These are phyloP conservation scores for Vireo griseus DNA, from an alignment of 2,797 vertebrate species.

Conservation along the genomic window DNA sequence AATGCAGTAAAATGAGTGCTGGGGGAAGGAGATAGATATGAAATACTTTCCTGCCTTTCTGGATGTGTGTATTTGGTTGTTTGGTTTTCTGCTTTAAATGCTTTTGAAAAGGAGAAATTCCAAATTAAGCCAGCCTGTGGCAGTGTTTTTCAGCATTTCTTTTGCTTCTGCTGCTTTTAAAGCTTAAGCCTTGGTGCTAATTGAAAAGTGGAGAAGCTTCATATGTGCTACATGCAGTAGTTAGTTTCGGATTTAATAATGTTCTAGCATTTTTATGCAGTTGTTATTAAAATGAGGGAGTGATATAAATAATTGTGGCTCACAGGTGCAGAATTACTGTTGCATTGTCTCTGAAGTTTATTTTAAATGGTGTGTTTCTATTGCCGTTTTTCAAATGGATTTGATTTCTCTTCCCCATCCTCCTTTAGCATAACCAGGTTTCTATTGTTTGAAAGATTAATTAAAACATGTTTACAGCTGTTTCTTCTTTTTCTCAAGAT, in stretches of 20 bases:
- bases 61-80: background rate
- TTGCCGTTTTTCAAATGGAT: background rate
- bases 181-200: background rate
- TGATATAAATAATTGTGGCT: background rate
- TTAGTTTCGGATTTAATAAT: background rate
- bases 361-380: background rate
- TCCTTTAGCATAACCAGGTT: background rate
- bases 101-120: conserved; percentile 19
- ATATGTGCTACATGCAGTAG: background rate
- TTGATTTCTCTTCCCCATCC: background rate
- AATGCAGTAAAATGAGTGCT: background rate
- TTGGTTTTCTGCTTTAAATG: background rate
- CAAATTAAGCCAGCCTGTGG: conserved; percentile 53
- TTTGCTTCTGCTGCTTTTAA: background rate
- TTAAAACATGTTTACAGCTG: background rate
- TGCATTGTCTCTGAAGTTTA: background rate
- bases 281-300: background rate
- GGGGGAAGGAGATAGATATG: background rate
- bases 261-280: background rate
- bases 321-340: background rate
- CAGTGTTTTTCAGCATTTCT: conserved; percentile 65
- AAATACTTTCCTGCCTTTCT: background rate
- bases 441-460: background rate
- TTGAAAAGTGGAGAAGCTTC: conserved; percentile 19
- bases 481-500: background rate